phyloP scores from a whole-genome alignment of 2,797 vertebrate genomes.

The Furcifer pardalis region DNA sequence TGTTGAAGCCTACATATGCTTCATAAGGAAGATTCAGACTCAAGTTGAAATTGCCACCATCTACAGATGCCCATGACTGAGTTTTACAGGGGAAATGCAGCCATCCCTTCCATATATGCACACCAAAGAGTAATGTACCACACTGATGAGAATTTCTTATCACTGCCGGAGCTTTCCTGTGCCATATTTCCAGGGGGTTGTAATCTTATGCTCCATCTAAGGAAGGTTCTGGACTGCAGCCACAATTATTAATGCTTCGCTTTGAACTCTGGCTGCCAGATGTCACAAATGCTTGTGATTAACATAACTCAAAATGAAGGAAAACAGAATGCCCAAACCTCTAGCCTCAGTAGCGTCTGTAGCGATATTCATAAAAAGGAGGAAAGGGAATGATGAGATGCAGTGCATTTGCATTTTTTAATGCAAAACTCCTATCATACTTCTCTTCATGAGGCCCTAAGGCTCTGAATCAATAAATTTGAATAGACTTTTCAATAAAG shows the following conservation, averaged over 20 bases:
- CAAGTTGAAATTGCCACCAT: slow-evolving; percentile 25
- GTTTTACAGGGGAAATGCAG: slow-evolving; percentile 35
- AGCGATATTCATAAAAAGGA: slow-evolving; percentile 19
- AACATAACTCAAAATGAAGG: slow-evolving; percentile 37
- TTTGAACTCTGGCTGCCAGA: slow-evolving; percentile 38
- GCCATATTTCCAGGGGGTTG: slow-evolving; percentile 27
- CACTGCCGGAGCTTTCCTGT: background rate
- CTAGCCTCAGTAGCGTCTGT: slow-evolving; percentile 19
- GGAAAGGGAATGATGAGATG: background rate
- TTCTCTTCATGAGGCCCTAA: slow-evolving; percentile 43
- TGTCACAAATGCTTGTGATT: slow-evolving; percentile 32
- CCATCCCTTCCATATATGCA: slow-evolving; percentile 31
- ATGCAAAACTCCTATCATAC: slow-evolving; percentile 8
- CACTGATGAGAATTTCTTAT: background rate
- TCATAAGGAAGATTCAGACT: slow-evolving; percentile 2
- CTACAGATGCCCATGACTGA: slow-evolving; percentile 29
- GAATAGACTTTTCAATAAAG: slow-evolving; percentile 50
- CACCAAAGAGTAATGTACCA: background rate
- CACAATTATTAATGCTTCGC: slow-evolving; percentile 29
- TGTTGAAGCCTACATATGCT: background rate
- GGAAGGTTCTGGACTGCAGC: slow-evolving; percentile 23
- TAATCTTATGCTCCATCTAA: slow-evolving; percentile 21
- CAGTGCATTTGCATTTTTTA: slow-evolving; percentile 37
- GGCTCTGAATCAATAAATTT: slow-evolving; percentile 58
- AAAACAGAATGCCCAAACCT: slow-evolving; percentile 38